phyloP scores from a whole-genome alignment of 2,113 vertebrate species.

The Dinomys branickii region DNA sequence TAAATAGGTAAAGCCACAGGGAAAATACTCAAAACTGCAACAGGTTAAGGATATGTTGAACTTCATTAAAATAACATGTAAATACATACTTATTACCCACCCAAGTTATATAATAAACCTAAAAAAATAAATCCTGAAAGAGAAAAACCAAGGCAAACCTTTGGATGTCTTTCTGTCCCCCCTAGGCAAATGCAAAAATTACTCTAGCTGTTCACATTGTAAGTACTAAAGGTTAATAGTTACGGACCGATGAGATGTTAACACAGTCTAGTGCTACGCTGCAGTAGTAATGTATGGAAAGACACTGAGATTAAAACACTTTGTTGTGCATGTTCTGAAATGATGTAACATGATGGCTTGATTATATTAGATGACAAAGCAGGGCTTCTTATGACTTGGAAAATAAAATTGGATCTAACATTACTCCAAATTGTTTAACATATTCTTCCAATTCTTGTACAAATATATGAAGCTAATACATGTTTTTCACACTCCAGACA shows the following conservation, averaged over 20 bases:
- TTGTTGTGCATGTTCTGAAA: constrained; percentile 79
- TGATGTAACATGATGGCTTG: constrained; percentile 80
- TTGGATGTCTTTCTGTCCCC: constrained; percentile 8
- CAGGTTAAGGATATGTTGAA: constrained; percentile 76
- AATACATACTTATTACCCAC: not conserved
- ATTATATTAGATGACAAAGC: constrained; percentile 82
- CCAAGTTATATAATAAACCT: not conserved
- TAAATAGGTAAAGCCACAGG: constrained; percentile 79
- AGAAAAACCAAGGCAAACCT: constrained; percentile 57
- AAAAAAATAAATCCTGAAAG: constrained; percentile 64
- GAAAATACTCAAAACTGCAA: constrained; percentile 65
- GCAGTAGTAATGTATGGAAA: constrained; percentile 88
- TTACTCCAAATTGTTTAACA: constrained; percentile 70
- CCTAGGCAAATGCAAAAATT: not conserved
- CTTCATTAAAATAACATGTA: constrained; percentile 61
- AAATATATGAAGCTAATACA: constrained; percentile 73
- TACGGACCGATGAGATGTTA: constrained; percentile 89
- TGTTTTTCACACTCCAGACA: constrained; percentile 80
- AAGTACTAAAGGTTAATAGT: constrained; percentile 87
- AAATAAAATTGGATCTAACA: constrained; percentile 70
- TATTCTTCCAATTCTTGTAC: constrained; percentile 67
- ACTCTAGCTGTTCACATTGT: constrained; percentile 82
- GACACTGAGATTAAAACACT: constrained; percentile 88
- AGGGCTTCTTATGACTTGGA: constrained; percentile 71
- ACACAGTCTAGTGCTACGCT: constrained; percentile 84